Evolutionary conservation across 2,113 vertebrate genomes (phyloP), one percentile per base, ranked within the genome.

Genomic region (Anolis sagrei): DNA sequence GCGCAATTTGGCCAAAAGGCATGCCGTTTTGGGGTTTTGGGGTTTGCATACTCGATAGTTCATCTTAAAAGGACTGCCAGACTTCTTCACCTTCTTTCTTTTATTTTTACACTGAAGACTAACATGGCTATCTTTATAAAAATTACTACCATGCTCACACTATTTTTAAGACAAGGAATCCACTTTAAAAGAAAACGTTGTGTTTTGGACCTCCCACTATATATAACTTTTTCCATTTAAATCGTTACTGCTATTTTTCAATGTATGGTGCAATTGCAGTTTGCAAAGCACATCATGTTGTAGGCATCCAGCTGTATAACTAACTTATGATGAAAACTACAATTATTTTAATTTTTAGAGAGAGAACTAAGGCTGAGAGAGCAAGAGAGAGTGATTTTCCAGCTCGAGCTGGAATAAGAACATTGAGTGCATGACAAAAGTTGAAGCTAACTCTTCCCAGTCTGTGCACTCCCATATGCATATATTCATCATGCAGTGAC

Each of bases 131-230:
- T 58, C 11, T 14, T 58, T 58, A 18, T 2, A 13, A 58, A 58
- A 58, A 58, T 4, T 14, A 16, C 54, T 58, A 44, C 39, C 39
- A 19, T 61, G 2, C 88, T 90, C 73, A 73, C 84, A 44, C 62
- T 72, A 54, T 72, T 89, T n/a, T 51, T 62, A 75, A 88, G 58
- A 48, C 81, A 79, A 64, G 78, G 34, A 39, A 14, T 34, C 54
- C 32, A 32, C 49, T 49, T 62, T 32, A 36, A 61, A 77, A 16
- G 32, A 58, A 58, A 58, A 13, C 48, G n/a, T 16, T 76, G 44
- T 10, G 4, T 76, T 76, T 49, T 76, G 48, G n/a, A 58, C 3
- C 18, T 61, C 5, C 51, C 51, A 23, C 19, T 1, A 19, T 78
- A 18, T n/a, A 14, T 54, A 58, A 58, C 18, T 27, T 61, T 61